These are phyloP conservation scores for Phyllostomus discolor DNA, from an alignment of 2,113 vertebrate species.

Conservation along the genomic window DNA sequence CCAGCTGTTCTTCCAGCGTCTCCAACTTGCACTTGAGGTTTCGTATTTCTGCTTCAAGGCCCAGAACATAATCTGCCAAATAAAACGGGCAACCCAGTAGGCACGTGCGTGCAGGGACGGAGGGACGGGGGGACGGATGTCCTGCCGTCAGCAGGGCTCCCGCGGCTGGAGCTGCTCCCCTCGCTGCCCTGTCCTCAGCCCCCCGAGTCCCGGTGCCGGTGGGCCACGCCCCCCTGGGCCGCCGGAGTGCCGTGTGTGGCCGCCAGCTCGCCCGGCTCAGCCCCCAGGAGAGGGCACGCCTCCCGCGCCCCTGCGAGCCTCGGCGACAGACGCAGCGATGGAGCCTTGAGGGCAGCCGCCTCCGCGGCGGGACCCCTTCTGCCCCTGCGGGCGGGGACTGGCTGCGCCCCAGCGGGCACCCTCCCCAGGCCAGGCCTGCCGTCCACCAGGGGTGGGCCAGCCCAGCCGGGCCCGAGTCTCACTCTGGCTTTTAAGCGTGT, in stretches of 20 bases:
- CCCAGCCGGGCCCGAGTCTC: not conserved
- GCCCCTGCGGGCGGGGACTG: rapidly evolving
- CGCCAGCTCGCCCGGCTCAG: rapidly evolving
- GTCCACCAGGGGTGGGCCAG: rapidly evolving
- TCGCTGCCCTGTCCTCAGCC: not conserved
- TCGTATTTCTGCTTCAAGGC: conserved; percentile 76
- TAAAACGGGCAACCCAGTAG: not conserved
- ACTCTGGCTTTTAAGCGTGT: not conserved
- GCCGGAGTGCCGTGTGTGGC: not conserved
- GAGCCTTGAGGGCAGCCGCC: rapidly evolving
- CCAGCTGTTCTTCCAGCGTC: conserved; percentile 71
- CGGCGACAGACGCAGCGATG: rapidly evolving
- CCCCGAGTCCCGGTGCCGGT: not conserved
- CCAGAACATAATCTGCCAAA: conserved; percentile 69
- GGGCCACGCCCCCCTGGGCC: too few species aligned
- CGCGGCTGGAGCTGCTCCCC: too few species aligned
- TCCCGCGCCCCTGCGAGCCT: not conserved
- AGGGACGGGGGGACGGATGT: too few species aligned
- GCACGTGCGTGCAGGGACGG: too few species aligned
- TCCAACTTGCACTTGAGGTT: conserved; percentile 75
- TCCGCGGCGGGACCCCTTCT: too few species aligned
- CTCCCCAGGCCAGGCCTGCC: not conserved
- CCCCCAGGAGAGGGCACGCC: rapidly evolving
- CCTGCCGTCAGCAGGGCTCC: too few species aligned
- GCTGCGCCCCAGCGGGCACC: rapidly evolving